These are phyloP conservation scores for Maniola jurtina DNA, from an alignment of 1,140 invertebrate species.

Conservation along the genomic window DNA sequence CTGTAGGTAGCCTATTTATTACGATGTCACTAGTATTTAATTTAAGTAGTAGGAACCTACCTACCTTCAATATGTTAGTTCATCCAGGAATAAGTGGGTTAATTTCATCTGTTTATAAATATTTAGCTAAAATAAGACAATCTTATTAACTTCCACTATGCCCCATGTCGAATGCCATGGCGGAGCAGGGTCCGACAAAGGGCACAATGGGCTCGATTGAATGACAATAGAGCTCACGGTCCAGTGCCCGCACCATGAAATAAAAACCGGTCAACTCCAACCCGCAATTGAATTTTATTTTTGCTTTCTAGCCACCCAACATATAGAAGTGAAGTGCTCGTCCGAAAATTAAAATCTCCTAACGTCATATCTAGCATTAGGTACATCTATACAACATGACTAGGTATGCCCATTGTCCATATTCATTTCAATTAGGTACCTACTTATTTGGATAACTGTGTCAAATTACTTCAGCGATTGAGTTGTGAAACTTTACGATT, in stretches of 20 bases:
- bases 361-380: too few relatives aligned
- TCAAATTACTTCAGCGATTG: too few relatives aligned
- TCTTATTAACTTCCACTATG: slow-evolving; percentile 18
- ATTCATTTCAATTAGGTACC: too few relatives aligned
- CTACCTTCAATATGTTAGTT: too few relatives aligned
- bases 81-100: too few relatives aligned
- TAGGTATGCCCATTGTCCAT: too few relatives aligned
- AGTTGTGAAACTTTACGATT: too few relatives aligned
- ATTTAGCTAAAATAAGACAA: slow-evolving; percentile 12
- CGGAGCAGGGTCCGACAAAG: slow-evolving; percentile 47
- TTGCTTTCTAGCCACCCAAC: background rate
- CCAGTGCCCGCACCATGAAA: slow-evolving; percentile 41
- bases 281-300: slow-evolving; percentile 24
- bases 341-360: too few relatives aligned
- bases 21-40: background rate
- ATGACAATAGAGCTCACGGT: slow-evolving; percentile 63
- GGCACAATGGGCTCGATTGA: slow-evolving; percentile 60
- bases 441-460: too few relatives aligned
- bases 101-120: background rate
- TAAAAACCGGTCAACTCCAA: slow-evolving; percentile 33
- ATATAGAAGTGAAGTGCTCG: background rate
- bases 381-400: too few relatives aligned
- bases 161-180: slow-evolving; percentile 31
- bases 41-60: too few relatives aligned
- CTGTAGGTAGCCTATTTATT: background rate